Evolutionary conservation across 53 echinoderm and acorn worm genomes (phyloP).

Genomic region (Crossaster papposus): DNA sequence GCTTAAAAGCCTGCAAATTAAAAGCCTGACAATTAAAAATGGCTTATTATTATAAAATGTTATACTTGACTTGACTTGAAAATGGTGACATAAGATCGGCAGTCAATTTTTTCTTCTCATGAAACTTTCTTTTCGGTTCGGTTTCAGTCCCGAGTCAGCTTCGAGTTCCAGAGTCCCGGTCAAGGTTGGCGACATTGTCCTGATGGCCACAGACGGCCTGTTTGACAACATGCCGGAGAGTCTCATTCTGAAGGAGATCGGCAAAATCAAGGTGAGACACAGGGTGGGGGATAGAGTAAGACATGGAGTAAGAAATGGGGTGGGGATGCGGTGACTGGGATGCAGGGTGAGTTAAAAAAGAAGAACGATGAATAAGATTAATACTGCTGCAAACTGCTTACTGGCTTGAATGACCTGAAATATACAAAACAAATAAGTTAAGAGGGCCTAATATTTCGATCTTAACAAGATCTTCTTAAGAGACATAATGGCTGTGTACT

Average conservation of each 20-base stretch:
- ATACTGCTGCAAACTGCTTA: too few species aligned
- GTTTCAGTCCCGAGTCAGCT: constrained; percentile 90
- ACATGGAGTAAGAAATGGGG: not conserved
- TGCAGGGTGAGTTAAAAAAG: not conserved
- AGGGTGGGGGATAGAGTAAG: not conserved
- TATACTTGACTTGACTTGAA: not conserved
- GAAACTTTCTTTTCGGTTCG: not conserved
- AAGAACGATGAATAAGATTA: not conserved
- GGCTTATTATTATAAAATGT: not conserved
- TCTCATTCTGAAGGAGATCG: constrained; percentile 86
- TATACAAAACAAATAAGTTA: too few species aligned
- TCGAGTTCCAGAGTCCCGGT: constrained; percentile 84
- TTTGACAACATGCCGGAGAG: constrained; percentile 99
- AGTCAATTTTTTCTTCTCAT: too few species aligned
- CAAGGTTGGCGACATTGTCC: constrained; percentile 86
- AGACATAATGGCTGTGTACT: too few species aligned
- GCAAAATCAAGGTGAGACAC: constrained; percentile 86
- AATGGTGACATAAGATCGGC: not conserved
- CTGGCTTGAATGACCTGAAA: too few species aligned
- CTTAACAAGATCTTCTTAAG: too few species aligned
- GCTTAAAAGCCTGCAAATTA: not conserved
- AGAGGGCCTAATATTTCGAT: too few species aligned
- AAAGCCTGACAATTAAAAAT: not conserved
- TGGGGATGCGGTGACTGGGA: too few species aligned
- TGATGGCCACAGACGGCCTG: constrained; percentile 96